Base-by-base conservation (phyloP, 2,888 invertebrate genomes). In the Coleophora deauratella region DNA sequence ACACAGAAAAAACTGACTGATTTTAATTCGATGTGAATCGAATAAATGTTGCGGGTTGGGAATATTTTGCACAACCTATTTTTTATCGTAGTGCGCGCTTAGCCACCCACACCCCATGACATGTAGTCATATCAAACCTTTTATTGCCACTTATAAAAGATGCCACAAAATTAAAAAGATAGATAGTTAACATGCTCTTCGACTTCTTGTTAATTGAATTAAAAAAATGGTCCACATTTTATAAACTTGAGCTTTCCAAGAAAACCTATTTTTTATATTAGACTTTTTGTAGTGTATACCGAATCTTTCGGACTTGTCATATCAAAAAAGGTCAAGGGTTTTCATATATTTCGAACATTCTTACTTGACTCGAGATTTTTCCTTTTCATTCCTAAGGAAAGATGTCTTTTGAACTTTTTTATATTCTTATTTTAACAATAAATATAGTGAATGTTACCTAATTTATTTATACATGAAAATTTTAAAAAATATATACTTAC, bases 221-320 rank as follows among this genome's bases (percentile, higher is more conserved):
- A 51, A 60, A 59, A 42, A 46, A 66, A 77, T 67, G 80, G 81
- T 82, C 82, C 80, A 81, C 66, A n/a, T 56, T 36, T 27, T 74
- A 64, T 73, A 81, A 62, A 75, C 74, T 80, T 77, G 81, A 84
- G 78, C 81, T 84, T 84, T 75, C 67, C 66, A 65, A 72, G 67
- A 70, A 72, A 68, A 79, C 73, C 74, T 84, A 81, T 84, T 84
- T 84, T 84, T 81, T 80, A 66, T 84, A 81, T 61, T 60, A 66
- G 73, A 74, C 67, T 74, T 78, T 80, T 70, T 75, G 72, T 78
- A 80, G 63, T 68, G 51, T 62, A 47, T 54, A 60, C 62, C 59
- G 57, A 66, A 53, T 56, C 58, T 69, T 71, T 71, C 66, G 71
- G 67, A 62, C 60, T 66, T 45, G 45, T 55, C 70, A 65, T 84